Evolutionary conservation across 2,888 invertebrate species (phyloP).

Genomic region (Lottia gigantea): DNA sequence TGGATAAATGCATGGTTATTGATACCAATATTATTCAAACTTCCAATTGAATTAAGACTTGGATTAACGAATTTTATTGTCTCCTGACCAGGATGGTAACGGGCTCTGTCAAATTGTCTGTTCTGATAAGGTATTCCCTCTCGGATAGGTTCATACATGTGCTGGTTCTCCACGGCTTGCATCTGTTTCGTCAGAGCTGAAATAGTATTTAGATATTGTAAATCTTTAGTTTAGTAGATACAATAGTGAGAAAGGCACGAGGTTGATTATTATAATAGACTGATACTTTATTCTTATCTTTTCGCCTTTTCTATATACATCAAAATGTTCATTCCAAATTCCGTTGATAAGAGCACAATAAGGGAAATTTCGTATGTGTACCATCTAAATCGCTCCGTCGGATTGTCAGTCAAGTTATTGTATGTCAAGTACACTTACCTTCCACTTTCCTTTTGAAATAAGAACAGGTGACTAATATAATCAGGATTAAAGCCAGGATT

Average conservation of each 20-base stretch:
- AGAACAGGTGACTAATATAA: constrained; percentile 30
- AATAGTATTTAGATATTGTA: background rate
- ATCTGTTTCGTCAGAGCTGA: background rate
- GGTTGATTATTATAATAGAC: too few relatives aligned
- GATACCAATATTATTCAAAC: background rate
- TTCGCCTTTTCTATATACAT: too few relatives aligned
- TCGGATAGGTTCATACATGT: background rate
- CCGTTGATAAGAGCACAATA: too few relatives aligned
- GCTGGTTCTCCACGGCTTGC: background rate
- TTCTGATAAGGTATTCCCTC: background rate
- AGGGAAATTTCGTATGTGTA: too few relatives aligned
- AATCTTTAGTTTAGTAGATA: background rate
- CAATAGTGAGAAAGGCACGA: too few relatives aligned
- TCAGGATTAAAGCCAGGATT: constrained; percentile 34
- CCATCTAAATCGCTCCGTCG: too few relatives aligned
- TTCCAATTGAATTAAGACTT: background rate
- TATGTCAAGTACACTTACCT: constrained; percentile 27
- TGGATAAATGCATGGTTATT: background rate
- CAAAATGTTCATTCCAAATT: too few relatives aligned
- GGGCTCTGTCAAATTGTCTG: background rate
- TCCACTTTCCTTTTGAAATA: constrained; percentile 33
- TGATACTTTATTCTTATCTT: too few relatives aligned
- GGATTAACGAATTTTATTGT: background rate
- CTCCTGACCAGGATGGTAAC: background rate
- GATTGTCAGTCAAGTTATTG: too few relatives aligned